phyloP scores from a whole-genome alignment of 1,140 invertebrate species.

The Paraescarpia echinospica region DNA sequence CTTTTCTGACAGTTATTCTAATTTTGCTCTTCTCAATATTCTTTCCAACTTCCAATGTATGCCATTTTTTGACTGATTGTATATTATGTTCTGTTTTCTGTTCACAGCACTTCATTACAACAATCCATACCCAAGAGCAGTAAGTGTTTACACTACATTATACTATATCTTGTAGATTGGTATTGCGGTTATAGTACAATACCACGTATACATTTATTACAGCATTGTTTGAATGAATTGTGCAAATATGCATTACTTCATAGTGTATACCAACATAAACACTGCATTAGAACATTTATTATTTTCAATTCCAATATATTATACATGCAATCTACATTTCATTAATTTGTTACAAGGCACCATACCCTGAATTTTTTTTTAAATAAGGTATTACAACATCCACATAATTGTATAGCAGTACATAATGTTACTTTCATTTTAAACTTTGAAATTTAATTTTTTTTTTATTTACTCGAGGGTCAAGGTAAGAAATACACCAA shows the following conservation, averaged over 20 bases:
- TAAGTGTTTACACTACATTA: conserved; percentile 34
- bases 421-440: background rate
- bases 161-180: too few species aligned
- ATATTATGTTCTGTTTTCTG: conserved; percentile 21
- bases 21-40: background rate
- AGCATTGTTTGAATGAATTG: background rate
- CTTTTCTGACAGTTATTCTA: background rate
- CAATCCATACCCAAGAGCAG: conserved; percentile 49
- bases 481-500: background rate
- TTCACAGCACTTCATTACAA: conserved; percentile 46
- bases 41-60: background rate
- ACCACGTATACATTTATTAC: background rate
- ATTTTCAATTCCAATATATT: background rate
- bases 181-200: too few species aligned
- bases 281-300: background rate
- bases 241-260: background rate
- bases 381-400: background rate
- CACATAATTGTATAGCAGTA: background rate
- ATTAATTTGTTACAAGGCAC: background rate
- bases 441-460: background rate
- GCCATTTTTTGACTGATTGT: background rate
- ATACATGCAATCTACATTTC: background rate
- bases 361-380: background rate
- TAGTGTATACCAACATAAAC: background rate
- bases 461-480: background rate